A percentile compares a stretch with the other conserved stretches of the same genome.
Evolutionary conservation across 2,888 invertebrate genomes (phyloP).

Genomic region (Calliphora vomitoria): DNA sequence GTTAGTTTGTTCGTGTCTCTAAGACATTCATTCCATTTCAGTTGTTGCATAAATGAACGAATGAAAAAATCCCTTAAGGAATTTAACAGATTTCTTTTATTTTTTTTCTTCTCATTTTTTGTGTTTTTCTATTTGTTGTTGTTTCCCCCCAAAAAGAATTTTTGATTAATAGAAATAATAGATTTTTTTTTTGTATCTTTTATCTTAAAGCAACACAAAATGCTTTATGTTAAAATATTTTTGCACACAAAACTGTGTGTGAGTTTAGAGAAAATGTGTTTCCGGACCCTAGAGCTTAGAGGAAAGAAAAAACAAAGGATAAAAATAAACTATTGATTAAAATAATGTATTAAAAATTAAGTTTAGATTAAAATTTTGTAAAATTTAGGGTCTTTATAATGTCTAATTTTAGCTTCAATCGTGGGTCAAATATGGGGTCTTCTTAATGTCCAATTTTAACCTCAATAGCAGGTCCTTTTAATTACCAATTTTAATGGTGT

Average conservation of each 20-base stretch:
- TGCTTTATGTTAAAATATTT: slow-evolving; percentile 8
- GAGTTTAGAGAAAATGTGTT: neutral
- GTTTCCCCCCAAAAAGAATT: slow-evolving; percentile 33
- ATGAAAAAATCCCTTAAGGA: slow-evolving; percentile 50
- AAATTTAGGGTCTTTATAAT: too few relatives aligned
- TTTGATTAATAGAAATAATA: slow-evolving; percentile 54
- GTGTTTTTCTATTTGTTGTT: neutral
- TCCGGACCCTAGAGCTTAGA: neutral
- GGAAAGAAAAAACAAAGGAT: neutral
- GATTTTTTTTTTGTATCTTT: slow-evolving; percentile 2
- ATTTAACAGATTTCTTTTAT: slow-evolving; percentile 53
- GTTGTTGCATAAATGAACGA: slow-evolving; percentile 8
- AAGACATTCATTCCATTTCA: slow-evolving; percentile 10
- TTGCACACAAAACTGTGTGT: neutral
- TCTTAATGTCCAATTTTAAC: too few relatives aligned
- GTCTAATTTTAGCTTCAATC: too few relatives aligned
- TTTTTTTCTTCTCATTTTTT: slow-evolving; percentile 7
- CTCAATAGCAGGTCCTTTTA: too few relatives aligned
- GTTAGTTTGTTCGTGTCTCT: slow-evolving; percentile 4
- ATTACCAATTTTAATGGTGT: too few relatives aligned
- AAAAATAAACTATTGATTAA: too few relatives aligned
- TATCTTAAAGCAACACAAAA: neutral
- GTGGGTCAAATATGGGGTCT: too few relatives aligned
- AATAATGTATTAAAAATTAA: neutral
- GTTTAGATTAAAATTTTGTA: neutral